Evolutionary conservation across 1,140 invertebrate species (phyloP).

Genomic region (Polypedilum vanderplanki): DNA sequence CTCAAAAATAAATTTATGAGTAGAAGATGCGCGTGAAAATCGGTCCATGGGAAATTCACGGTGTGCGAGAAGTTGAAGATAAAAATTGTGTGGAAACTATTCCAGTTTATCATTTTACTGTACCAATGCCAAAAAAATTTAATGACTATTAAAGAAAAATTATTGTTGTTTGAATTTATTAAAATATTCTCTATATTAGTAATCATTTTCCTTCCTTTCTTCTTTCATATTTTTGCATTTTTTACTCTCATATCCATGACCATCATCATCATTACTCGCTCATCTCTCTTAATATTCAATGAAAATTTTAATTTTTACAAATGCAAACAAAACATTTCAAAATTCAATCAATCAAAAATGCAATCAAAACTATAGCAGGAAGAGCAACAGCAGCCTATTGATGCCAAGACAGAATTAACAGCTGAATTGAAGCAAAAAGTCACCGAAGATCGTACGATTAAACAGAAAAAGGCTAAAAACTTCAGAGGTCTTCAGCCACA

Average conservation of each 20-base stretch:
- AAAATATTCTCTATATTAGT: not conserved
- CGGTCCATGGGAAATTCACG: constrained; percentile 13
- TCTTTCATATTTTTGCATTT: not conserved
- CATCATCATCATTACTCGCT: not conserved
- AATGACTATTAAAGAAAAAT: not conserved
- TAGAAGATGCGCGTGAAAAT: not conserved
- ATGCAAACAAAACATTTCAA: constrained; percentile 24
- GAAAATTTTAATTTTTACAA: constrained; percentile 16
- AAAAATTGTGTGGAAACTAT: constrained; percentile 20
- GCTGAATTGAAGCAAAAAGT: constrained; percentile 23
- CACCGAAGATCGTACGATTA: constrained; percentile 41
- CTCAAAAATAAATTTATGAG: not conserved
- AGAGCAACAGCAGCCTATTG: not conserved
- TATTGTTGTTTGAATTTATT: not conserved
- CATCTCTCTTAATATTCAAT: not conserved
- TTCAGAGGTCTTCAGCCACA: constrained; percentile 45
- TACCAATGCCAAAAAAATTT: constrained; percentile 23
- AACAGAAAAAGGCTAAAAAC: constrained; percentile 40
- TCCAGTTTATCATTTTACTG: not conserved
- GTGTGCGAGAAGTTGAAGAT: constrained; percentile 12
- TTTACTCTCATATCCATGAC: no score
- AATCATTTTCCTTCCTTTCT: not conserved
- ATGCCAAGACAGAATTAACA: constrained; percentile 22
- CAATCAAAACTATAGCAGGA: not conserved
- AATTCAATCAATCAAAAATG: not conserved